Percentiles rank a stretch among this genome's conserved stretches.
Evolutionary conservation across 2,113 vertebrate genomes (phyloP).

Genomic region (Pleuronectes platessa): DNA sequence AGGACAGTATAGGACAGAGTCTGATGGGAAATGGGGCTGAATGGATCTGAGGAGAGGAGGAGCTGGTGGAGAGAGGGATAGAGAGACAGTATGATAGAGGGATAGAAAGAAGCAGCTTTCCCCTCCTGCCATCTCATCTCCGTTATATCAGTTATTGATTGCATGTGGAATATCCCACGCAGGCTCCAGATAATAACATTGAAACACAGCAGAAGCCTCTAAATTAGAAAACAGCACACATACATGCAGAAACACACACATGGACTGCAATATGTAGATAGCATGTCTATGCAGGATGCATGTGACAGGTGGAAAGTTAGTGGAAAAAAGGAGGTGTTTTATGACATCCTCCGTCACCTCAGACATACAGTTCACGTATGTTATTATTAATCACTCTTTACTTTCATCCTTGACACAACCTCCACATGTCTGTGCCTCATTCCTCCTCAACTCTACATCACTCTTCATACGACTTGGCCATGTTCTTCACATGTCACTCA

Average conservation of each 20-base stretch:
- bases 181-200: constrained; percentile 61
- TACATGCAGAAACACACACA: background rate
- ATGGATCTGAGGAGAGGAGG: constrained; percentile 36
- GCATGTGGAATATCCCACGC: constrained; percentile 58
- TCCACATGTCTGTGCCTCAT: constrained; percentile 1
- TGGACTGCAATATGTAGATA: constrained; percentile 25
- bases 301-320: background rate
- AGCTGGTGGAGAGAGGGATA: constrained; percentile 7
- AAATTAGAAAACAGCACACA: constrained; percentile 46
- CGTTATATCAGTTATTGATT: constrained; percentile 72
- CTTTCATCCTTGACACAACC: background rate
- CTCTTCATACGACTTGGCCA: constrained; percentile 34
- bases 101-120: constrained; percentile 28
- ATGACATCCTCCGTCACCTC: constrained; percentile 35
- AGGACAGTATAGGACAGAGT: constrained; percentile 12
- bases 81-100: background rate
- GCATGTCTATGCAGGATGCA: constrained; percentile 18
- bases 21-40: constrained; percentile 31
- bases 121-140: constrained; percentile 52
- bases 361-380: constrained; percentile 3
- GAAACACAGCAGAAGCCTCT: constrained; percentile 48
- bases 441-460: constrained; percentile 10
- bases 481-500: constrained; percentile 46
- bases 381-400: background rate
- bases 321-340: constrained; percentile 24